Evolutionary conservation across 1,140 invertebrate genomes (phyloP).

Genomic region (Ceratoteleas bidentatus): DNA sequence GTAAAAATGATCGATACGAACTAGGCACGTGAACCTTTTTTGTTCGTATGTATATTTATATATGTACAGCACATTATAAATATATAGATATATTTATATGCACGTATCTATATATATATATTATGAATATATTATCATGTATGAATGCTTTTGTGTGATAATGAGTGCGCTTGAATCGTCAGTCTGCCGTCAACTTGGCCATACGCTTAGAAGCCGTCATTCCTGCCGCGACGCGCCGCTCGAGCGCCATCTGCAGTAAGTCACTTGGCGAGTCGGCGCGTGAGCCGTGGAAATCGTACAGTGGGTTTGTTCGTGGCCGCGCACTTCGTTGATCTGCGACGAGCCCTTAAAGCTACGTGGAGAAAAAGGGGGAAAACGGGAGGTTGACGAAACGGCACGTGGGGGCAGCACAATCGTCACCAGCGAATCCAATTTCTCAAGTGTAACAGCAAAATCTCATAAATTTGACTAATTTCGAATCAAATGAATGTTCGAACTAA

Average conservation of each 20-base stretch:
- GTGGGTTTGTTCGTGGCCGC: too few relatives aligned
- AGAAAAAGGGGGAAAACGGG: too few relatives aligned
- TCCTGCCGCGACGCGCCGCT: not conserved
- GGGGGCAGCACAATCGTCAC: too few relatives aligned
- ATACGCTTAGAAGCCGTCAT: not conserved
- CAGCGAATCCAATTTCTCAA: slow-evolving; percentile 65
- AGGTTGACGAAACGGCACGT: not conserved
- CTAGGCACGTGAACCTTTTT: slow-evolving; percentile 52
- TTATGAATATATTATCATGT: slow-evolving; percentile 48
- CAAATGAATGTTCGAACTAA: too few relatives aligned
- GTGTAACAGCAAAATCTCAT: not conserved
- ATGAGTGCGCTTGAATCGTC: slow-evolving; percentile 28
- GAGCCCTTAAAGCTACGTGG: too few relatives aligned
- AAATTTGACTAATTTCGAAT: too few relatives aligned
- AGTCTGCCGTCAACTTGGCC: slow-evolving; percentile 25
- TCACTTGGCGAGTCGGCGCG: not conserved
- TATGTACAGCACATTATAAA: slow-evolving; percentile 34
- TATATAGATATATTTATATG: slow-evolving; percentile 46
- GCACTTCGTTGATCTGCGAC: too few relatives aligned
- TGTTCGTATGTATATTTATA: slow-evolving; percentile 38
- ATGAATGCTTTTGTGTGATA: slow-evolving; percentile 37
- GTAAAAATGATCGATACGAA: slow-evolving; percentile 31
- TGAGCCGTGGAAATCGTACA: not conserved
- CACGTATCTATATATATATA: slow-evolving; percentile 61
- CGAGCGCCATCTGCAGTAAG: too few relatives aligned